A percentile compares a stretch with the other conserved stretches of the same genome.
phyloP scores from a whole-genome alignment of 2,888 invertebrate genomes.

The Megaustenia siamemsis region DNA sequence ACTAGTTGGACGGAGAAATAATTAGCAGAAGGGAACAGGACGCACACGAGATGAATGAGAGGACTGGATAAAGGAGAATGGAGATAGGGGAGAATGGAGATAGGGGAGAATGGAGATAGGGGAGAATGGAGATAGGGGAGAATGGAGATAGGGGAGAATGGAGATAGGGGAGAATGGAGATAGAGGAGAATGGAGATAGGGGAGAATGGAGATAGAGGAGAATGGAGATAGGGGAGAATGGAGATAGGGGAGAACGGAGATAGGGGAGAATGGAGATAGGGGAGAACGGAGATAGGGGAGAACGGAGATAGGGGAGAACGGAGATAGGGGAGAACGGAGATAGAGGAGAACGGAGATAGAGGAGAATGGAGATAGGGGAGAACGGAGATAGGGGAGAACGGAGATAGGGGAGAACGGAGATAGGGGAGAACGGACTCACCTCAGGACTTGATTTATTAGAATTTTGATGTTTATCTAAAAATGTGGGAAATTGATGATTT shows the following conservation, averaged over 20 bases:
- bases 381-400: not conserved
- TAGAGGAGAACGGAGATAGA: not conserved
- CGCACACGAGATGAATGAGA: not conserved
- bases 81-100: not conserved
- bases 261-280: not conserved
- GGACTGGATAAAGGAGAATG: not conserved
- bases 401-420: not conserved
- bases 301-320: not conserved
- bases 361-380: not conserved
- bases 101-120: not conserved
- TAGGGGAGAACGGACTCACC: not conserved
- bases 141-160: not conserved
- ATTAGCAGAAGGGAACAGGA: not conserved
- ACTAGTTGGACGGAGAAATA: not conserved
- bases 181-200: not conserved
- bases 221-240: not conserved
- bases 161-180: not conserved
- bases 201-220: not conserved
- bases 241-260: not conserved
- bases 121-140: not conserved
- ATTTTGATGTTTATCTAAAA: too few relatives aligned
- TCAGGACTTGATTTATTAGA: too few relatives aligned
- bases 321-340: not conserved
- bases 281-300: not conserved
- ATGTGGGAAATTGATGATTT: too few relatives aligned